Base-by-base conservation (phyloP, 2,797 vertebrate genomes). In the Cossypha polioptera region DNA sequence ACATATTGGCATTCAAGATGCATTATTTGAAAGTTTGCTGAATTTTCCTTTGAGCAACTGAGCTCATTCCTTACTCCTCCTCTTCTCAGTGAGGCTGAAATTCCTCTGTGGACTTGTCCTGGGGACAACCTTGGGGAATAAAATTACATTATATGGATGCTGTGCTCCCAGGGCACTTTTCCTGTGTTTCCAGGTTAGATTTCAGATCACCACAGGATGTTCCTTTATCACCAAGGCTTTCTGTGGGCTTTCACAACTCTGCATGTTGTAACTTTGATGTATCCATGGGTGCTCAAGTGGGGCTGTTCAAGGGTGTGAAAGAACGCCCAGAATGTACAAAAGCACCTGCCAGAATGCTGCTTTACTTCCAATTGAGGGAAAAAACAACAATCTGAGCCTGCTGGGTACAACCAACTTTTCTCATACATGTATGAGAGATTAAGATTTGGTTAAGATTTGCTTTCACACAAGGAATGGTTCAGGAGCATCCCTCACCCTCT, bases 21-120 rank as follows among this genome's bases (percentile, higher is more conserved):
- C 82, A 73, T 73, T 82, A 88, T 84, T 86, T 66, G 33, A 22
- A 86, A 91, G 79, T 66, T 88, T 86, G 95, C 85, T 86, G 79
- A 86, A 63, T 76, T 86, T 73, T 79, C 67, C 24, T 96, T 88
- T 50, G 66, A 94, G 89, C 6, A 48, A 47, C 1, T 26, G 82
- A 92, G 86, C 50, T 89, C 76, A 18, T 62, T 77, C 63, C 82
- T 68, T 16, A 58, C 13, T 31, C 54, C 15, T 58, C 31, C 75
- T 80, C 43, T 28, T 47, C 73, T 58, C 71, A 81, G 21, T 0
- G 29, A 82, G 84, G 84, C 50, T 89, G 89, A 82, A 85, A 73
- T 74, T 75, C 45, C 55, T 62, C 79, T 4, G 11, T 11, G 68
- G 12, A 50, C 21, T 1, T 48, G 57, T 90, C 47, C 25, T 36